Evolutionary conservation across 1,140 invertebrate genomes (phyloP).

Genomic region (Halesus radiatus): DNA sequence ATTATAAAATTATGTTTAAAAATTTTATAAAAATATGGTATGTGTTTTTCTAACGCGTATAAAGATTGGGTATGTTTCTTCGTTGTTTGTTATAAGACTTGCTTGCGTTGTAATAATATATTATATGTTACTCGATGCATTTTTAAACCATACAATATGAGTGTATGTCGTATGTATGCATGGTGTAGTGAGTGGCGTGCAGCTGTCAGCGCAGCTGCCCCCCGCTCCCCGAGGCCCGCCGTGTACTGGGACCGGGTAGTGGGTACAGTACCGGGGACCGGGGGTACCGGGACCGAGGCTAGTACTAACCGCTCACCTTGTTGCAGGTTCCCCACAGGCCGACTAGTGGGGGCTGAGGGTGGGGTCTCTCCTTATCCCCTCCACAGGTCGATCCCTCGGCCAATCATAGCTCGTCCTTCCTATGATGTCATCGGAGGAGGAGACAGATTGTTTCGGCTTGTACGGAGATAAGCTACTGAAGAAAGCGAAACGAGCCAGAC

Average conservation of each 20-base stretch:
- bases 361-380: slow-evolving; percentile 61
- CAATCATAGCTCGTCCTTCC: slow-evolving; percentile 78
- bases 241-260: no score
- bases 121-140: no score
- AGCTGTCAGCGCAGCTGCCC: slow-evolving; percentile 31
- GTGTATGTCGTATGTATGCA: neutral
- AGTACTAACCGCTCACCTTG: slow-evolving; percentile 34
- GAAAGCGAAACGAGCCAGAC: slow-evolving; percentile 91
- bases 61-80: no score
- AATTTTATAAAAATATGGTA: no score
- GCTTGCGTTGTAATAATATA: no score
- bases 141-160: neutral
- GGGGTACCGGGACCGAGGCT: neutral
- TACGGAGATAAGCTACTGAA: slow-evolving; percentile 91
- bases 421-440: slow-evolving; percentile 97
- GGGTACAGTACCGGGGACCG: no score
- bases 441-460: slow-evolving; percentile 90
- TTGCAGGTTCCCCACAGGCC: slow-evolving; percentile 57
- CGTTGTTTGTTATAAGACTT: no score
- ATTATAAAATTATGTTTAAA: no score
- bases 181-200: neutral
- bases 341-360: slow-evolving; percentile 66
- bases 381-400: slow-evolving; percentile 67
- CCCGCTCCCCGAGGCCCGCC: slow-evolving; percentile 3
- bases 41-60: no score